A percentile compares a stretch with the other conserved stretches of the same genome.
phyloP scores from a whole-genome alignment of 2,797 vertebrate genomes.

The Xenops minutus region DNA sequence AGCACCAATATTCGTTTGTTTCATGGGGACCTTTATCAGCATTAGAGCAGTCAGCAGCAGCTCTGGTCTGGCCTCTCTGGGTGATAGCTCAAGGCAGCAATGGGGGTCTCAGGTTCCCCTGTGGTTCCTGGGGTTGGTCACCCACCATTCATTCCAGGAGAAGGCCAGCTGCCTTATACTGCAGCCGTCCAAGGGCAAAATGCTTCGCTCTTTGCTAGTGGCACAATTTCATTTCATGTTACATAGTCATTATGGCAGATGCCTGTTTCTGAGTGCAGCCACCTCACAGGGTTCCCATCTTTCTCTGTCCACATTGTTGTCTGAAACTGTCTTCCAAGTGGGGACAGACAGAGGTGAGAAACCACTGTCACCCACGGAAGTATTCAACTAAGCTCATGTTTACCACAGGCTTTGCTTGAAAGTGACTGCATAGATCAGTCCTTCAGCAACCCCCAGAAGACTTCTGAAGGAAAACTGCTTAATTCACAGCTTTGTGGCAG shows the following conservation, averaged over 20 bases:
- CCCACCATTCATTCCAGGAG: background rate
- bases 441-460: background rate
- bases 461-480: background rate
- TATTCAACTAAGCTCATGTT: background rate
- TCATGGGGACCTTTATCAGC: rapidly evolving
- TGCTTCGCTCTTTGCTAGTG: background rate
- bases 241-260: background rate
- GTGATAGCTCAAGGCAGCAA: background rate
- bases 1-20: background rate
- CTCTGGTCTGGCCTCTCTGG: background rate
- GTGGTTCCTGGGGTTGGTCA: background rate
- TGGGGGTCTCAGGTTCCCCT: background rate
- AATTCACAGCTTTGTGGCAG: background rate
- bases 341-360: background rate
- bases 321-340: background rate
- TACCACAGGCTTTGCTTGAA: background rate
- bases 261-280: background rate
- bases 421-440: background rate
- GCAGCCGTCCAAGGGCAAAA: background rate
- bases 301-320: background rate
- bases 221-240: background rate
- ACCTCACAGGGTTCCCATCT: background rate
- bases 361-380: background rate
- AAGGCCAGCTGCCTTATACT: background rate
- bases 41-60: background rate